Conservation (phyloP, 2,888 invertebrate genomes). For the Gerris lacustris region DNA sequence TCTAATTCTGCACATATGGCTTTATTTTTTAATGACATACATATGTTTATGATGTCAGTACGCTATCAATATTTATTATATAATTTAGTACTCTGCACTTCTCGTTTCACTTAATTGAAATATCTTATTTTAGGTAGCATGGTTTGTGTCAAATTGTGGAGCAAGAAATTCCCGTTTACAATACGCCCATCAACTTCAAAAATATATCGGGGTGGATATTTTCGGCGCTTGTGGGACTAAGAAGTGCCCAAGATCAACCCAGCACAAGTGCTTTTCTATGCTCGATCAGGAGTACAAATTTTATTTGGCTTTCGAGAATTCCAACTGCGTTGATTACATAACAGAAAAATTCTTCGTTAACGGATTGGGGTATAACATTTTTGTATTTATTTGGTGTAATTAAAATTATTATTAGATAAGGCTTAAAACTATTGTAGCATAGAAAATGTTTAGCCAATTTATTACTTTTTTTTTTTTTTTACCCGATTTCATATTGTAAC, state of each 20-base stretch:
- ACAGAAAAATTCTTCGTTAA: slow-evolving; percentile 96
- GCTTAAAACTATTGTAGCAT: no score
- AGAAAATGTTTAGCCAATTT: no score
- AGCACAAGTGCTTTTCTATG: slow-evolving; percentile 76
- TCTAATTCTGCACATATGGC: no score
- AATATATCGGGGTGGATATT: slow-evolving; percentile 79
- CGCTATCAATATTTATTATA: neutral
- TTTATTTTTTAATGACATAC: neutral
- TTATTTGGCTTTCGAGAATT: slow-evolving; percentile 93
- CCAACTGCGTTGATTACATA: slow-evolving; percentile 89
- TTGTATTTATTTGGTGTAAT: neutral
- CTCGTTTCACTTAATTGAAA: neutral
- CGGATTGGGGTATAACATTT: slow-evolving; percentile 56
- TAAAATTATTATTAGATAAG: slow-evolving; percentile 33
- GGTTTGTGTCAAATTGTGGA: slow-evolving; percentile 97
- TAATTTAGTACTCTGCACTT: neutral
- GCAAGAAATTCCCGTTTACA: slow-evolving; percentile 79
- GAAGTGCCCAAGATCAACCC: slow-evolving; percentile 58
- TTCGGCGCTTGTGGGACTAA: slow-evolving; percentile 80
- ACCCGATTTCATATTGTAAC: no score
- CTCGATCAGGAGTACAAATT: slow-evolving; percentile 89
- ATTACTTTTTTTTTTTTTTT: no score
- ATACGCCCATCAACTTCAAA: slow-evolving; percentile 72
- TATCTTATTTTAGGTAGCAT: slow-evolving; percentile 56
- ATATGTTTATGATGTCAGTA: neutral